phyloP scores from a whole-genome alignment of 2,888 invertebrate species.

The Heliconius aoede region DNA sequence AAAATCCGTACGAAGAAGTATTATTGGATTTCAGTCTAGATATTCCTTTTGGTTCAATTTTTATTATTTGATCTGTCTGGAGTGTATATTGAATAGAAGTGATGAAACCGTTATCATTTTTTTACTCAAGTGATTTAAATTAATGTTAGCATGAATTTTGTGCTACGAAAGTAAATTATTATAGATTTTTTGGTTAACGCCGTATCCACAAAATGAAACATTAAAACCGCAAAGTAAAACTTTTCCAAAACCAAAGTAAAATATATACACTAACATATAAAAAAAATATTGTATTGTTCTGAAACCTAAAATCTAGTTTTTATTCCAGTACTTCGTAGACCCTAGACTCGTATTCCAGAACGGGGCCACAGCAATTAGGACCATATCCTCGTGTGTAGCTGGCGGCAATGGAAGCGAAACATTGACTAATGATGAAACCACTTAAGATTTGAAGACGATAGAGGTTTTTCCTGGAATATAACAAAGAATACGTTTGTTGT shows the following conservation, averaged over 20 bases:
- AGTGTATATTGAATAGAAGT: background rate
- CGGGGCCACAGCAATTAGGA: conserved; percentile 28
- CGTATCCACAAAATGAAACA: too few relatives aligned
- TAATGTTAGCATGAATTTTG: background rate
- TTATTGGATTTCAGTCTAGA: conserved; percentile 68
- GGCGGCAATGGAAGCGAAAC: conserved; percentile 9
- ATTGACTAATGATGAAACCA: conserved; percentile 18
- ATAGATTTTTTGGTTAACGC: too few relatives aligned
- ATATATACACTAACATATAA: background rate
- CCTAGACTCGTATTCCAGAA: background rate
- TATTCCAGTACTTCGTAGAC: background rate
- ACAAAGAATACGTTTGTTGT: background rate
- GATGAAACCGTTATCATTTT: background rate
- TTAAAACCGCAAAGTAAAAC: too few relatives aligned
- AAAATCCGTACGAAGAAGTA: conserved; percentile 66
- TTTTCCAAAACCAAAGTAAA: too few relatives aligned
- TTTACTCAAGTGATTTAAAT: background rate
- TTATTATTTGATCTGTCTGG: conserved; percentile 35
- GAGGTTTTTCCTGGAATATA: background rate
- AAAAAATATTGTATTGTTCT: background rate
- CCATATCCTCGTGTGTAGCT: conserved; percentile 12
- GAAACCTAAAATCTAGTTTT: conserved; percentile 14
- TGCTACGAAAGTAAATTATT: background rate
- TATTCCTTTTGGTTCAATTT: conserved; percentile 52
- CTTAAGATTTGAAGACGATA: conserved; percentile 4